Conservation (phyloP, 2,888 invertebrate genomes). For the Athripsodes cinereus region DNA sequence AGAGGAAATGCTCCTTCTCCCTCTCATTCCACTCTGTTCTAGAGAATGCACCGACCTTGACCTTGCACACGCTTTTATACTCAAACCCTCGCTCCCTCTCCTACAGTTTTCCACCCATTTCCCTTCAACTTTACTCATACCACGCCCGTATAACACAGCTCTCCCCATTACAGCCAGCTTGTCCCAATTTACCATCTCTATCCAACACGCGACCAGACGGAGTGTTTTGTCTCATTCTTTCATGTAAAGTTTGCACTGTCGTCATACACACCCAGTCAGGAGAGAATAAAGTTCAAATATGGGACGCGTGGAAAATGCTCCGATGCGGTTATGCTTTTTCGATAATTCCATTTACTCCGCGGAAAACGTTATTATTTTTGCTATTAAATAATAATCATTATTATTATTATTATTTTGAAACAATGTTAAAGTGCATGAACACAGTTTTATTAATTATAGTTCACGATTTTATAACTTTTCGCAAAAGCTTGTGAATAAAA, state of each 20-base stretch:
- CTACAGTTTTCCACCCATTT: conserved; percentile 17
- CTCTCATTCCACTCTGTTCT: not conserved
- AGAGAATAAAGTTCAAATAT: conserved; percentile 12
- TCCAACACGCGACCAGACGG: conserved; percentile 12
- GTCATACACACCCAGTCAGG: not conserved
- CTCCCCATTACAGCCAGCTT: conserved; percentile 28
- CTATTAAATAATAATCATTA: not conserved
- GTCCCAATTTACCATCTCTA: conserved; percentile 24
- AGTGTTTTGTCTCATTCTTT: not conserved
- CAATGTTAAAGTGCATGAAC: not conserved
- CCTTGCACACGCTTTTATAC: conserved; percentile 24
- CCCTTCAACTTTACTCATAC: conserved; percentile 29
- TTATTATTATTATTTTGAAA: not conserved
- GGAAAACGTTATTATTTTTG: not conserved
- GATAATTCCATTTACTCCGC: not conserved
- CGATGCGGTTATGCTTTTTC: not conserved
- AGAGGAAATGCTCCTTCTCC: not conserved
- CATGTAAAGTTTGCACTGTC: not conserved
- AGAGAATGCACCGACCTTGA: conserved; percentile 23
- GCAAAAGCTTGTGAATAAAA: no score
- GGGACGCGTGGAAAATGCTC: conserved; percentile 3
- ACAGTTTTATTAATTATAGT: no score
- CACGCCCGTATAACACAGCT: conserved; percentile 26
- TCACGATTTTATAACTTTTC: no score
- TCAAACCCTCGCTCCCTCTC: conserved; percentile 20